A percentile compares a stretch with the other conserved stretches of the same genome.
These are phyloP conservation scores for Folsomia manolachei DNA, from an alignment of 2,888 invertebrate species.

Conservation along the genomic window DNA sequence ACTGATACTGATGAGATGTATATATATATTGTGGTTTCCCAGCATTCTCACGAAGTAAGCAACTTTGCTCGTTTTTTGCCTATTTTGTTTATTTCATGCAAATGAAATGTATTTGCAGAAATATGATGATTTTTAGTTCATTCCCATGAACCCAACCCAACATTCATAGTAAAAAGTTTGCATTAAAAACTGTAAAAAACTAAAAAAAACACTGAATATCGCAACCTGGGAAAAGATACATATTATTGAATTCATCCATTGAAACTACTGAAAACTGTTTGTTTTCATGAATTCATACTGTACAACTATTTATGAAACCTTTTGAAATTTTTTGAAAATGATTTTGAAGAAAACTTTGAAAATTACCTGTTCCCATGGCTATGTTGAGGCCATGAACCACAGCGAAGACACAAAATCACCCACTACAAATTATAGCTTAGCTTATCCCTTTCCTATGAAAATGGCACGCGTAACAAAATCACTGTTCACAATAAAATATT, in stretches of 20 bases:
- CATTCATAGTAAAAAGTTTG: neutral
- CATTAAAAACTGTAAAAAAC: neutral
- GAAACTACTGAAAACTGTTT: neutral
- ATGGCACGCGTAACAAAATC: neutral
- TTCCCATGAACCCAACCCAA: neutral
- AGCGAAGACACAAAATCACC: slow-evolving; percentile 43
- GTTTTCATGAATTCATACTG: neutral
- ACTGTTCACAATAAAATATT: neutral
- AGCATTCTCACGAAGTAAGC: neutral
- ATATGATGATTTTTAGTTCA: neutral
- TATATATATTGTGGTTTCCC: neutral
- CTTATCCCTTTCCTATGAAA: slow-evolving; percentile 4
- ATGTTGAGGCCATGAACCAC: slow-evolving; percentile 50
- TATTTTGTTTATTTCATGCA: too few species aligned
- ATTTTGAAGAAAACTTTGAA: neutral
- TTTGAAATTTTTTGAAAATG: neutral
- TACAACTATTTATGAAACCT: neutral
- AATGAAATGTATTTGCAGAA: neutral
- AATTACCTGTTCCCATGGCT: slow-evolving; percentile 51
- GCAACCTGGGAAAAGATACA: too few species aligned
- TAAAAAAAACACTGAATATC: too few species aligned
- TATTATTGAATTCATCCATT: neutral
- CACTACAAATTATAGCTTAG: slow-evolving; percentile 22
- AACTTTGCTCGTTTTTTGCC: neutral
- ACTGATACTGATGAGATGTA: neutral